Percentiles rank a stretch among this genome's conserved stretches.
phyloP scores from a whole-genome alignment of 2,113 vertebrate species.

The Pseudolaguvia tuberculata region DNA sequence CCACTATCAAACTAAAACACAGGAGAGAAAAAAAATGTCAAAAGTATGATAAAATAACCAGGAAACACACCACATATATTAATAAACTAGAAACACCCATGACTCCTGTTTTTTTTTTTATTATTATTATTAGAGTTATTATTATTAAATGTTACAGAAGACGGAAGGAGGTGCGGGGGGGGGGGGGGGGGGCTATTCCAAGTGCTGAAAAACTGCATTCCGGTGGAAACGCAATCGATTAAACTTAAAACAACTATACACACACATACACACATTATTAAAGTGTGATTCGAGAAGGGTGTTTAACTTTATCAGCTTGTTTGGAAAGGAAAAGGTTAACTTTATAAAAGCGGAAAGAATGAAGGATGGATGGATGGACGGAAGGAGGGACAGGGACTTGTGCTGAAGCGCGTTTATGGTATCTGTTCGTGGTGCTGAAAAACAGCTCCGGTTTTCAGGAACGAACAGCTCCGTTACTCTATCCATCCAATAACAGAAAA shows the following conservation, averaged over 20 bases:
- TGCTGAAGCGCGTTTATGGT: slow-evolving; percentile 52
- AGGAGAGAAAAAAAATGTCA: slow-evolving; percentile 67
- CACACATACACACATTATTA: neutral
- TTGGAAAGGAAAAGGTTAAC: slow-evolving; percentile 30
- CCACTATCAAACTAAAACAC: slow-evolving; percentile 81
- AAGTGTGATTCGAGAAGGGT: neutral
- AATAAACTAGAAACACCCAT: slow-evolving; percentile 20
- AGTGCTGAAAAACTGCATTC: slow-evolving; percentile 72
- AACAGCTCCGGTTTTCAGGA: slow-evolving; percentile 32
- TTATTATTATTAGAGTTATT: slow-evolving; percentile 2
- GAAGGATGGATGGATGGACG: no score
- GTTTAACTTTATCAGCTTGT: slow-evolving; percentile 4
- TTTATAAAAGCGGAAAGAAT: slow-evolving; percentile 18
- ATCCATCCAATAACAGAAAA: neutral
- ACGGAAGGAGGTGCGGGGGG: neutral
- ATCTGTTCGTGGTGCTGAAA: slow-evolving; percentile 83
- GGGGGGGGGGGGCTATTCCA: slow-evolving; percentile 61
- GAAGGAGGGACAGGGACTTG: slow-evolving; percentile 40
- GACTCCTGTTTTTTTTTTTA: neutral
- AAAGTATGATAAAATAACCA: slow-evolving; percentile 51
- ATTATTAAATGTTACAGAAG: slow-evolving; percentile 34
- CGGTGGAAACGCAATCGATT: slow-evolving; percentile 58
- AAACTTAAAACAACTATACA: slow-evolving; percentile 26
- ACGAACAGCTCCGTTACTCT: slow-evolving; percentile 15
- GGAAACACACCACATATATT: slow-evolving; percentile 16